Percentiles rank a stretch among this genome's conserved stretches.
Conservation (phyloP, 2,797 vertebrate genomes). For the Cheirogaleus major region DNA sequence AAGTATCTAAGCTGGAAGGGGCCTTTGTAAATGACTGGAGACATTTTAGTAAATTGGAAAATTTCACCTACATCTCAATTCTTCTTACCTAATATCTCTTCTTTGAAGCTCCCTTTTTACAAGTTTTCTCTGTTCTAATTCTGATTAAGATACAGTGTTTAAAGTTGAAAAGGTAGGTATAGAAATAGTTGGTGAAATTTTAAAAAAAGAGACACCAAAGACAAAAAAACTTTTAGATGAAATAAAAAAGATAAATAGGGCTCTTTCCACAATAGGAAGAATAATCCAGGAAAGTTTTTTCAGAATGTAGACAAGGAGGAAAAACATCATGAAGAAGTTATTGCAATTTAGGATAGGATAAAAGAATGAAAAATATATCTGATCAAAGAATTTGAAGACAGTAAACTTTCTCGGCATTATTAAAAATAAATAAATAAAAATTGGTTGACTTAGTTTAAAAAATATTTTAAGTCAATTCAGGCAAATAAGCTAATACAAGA, state of each 20-base stretch:
- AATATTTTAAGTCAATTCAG: background rate
- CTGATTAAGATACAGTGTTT: background rate
- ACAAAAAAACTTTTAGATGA: background rate
- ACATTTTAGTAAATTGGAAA: background rate
- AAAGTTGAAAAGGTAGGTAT: background rate
- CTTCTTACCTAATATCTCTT: background rate
- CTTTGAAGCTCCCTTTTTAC: background rate
- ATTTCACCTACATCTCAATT: background rate
- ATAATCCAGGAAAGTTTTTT: background rate
- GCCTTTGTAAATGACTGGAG: background rate
- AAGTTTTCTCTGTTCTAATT: background rate
- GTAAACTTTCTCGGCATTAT: background rate
- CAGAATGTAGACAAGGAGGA: background rate
- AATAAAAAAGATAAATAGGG: background rate
- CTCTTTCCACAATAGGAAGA: background rate
- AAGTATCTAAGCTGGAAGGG: background rate
- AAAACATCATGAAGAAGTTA: background rate
- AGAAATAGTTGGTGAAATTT: background rate
- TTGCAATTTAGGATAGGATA: background rate
- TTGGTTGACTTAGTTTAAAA: background rate
- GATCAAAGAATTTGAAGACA: background rate
- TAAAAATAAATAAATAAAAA: constrained; percentile 4
- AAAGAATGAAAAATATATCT: background rate
- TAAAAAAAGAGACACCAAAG: background rate
- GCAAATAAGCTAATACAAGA: background rate